A percentile compares a stretch with the other conserved stretches of the same genome.
Evolutionary conservation across 2,797 vertebrate genomes (phyloP).

Genomic region (Gallirallus australis): DNA sequence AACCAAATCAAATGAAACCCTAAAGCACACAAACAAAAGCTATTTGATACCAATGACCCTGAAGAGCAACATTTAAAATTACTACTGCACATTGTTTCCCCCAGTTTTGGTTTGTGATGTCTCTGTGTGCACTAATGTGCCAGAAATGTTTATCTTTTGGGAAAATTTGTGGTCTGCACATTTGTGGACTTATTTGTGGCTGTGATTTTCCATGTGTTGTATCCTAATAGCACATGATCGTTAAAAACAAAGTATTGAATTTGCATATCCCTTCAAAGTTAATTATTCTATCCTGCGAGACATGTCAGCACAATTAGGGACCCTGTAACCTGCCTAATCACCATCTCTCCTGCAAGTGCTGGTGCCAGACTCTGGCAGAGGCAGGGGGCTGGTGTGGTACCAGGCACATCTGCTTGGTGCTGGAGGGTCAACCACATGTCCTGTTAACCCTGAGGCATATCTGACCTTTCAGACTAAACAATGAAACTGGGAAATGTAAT

Average conservation of each 20-base stretch:
- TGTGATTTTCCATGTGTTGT: neutral
- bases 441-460: neutral
- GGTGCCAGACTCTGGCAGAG: neutral
- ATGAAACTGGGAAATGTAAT: neutral
- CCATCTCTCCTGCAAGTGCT: neutral
- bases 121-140: neutral
- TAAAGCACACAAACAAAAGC: neutral
- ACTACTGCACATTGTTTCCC: neutral
- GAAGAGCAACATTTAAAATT: neutral
- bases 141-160: neutral
- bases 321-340: neutral
- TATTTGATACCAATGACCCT: neutral
- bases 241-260: neutral
- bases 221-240: neutral
- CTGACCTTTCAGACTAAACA: neutral
- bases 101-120: neutral
- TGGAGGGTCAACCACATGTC: fast-evolving
- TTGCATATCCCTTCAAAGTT: neutral
- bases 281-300: neutral
- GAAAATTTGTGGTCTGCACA: neutral
- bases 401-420: fast-evolving
- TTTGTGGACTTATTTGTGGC: neutral
- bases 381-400: neutral
- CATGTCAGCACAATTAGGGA: neutral
- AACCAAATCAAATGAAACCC: neutral